These are phyloP conservation scores for Calephelis nemesis DNA, from an alignment of 1,140 invertebrate species.

Conservation along the genomic window DNA sequence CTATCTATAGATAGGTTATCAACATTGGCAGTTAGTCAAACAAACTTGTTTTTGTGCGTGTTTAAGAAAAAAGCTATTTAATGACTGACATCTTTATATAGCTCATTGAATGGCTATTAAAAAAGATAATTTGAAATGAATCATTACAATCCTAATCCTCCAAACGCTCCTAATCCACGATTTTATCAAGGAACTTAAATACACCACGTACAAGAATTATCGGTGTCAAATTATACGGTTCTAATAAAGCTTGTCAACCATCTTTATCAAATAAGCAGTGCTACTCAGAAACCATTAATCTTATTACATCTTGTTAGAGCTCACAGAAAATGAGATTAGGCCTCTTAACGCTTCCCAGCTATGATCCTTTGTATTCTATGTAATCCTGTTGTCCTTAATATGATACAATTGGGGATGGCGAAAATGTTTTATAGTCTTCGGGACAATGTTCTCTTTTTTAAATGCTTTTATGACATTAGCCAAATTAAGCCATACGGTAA, in stretches of 20 bases:
- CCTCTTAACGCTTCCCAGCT: slow-evolving; percentile 39
- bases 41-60: too few relatives aligned
- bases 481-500: too few relatives aligned
- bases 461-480: too few relatives aligned
- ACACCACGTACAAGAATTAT: not conserved
- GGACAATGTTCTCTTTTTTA: too few relatives aligned
- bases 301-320: slow-evolving; percentile 51
- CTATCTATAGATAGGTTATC: too few relatives aligned
- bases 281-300: slow-evolving; percentile 42
- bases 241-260: slow-evolving; percentile 7
- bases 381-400: slow-evolving; percentile 62
- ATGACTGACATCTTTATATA: too few relatives aligned
- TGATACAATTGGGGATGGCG: slow-evolving; percentile 37
- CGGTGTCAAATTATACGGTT: slow-evolving; percentile 2
- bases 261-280: slow-evolving; percentile 1
- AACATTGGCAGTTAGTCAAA: too few relatives aligned
- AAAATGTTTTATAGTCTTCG: slow-evolving; percentile 37
- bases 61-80: too few relatives aligned
- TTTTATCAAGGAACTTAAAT: not conserved
- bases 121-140: too few relatives aligned
- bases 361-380: slow-evolving; percentile 53
- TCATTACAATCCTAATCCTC: too few relatives aligned
- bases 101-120: too few relatives aligned
- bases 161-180: not conserved
- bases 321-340: slow-evolving; percentile 60